Percentiles rank a stretch among this genome's conserved stretches.
Conservation (phyloP, 2,113 vertebrate species). For the Conger conger region DNA sequence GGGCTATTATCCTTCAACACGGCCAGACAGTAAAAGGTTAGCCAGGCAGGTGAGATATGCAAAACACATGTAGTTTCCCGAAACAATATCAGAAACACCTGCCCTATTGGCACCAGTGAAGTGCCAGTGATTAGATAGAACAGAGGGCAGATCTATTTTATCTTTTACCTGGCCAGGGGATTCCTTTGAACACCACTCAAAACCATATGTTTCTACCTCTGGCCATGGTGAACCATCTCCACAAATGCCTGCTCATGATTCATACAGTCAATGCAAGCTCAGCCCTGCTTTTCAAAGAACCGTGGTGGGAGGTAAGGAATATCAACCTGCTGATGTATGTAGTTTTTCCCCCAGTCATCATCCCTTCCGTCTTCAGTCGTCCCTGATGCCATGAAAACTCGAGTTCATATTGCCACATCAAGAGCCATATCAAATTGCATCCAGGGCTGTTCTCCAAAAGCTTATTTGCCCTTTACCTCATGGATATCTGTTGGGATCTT, state of each 20-base stretch:
- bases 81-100: not conserved
- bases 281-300: slow-evolving; percentile 8
- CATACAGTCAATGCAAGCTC: not conserved
- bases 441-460: not conserved
- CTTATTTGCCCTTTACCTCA: not conserved
- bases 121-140: not conserved
- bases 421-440: not conserved
- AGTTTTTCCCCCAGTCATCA: not conserved
- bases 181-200: not conserved
- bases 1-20: not conserved
- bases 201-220: not conserved
- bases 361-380: not conserved
- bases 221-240: not conserved
- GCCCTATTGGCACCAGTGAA: not conserved
- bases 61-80: slow-evolving; percentile 21
- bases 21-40: slow-evolving; percentile 32
- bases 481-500: not conserved
- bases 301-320: not conserved
- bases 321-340: not conserved
- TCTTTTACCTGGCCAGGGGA: not conserved
- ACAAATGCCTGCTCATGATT: not conserved
- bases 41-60: slow-evolving; percentile 33
- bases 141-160: not conserved
- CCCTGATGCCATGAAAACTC: not conserved
- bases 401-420: not conserved